These are phyloP conservation scores for Alviniconcha marisindica DNA, from an alignment of 1,140 invertebrate species.

Conservation along the genomic window DNA sequence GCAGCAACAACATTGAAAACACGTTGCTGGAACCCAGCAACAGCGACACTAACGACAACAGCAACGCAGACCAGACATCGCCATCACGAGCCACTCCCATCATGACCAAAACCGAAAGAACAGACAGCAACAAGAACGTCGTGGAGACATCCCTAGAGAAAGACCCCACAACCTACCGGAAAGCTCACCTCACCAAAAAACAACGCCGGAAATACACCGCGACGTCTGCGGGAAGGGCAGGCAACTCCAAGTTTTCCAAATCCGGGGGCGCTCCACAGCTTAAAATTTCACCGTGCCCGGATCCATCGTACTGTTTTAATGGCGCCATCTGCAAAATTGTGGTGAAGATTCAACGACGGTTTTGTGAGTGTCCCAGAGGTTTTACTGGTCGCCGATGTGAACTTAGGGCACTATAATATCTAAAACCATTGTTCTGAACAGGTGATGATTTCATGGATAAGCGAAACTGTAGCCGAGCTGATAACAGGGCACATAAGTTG, in stretches of 20 bases:
- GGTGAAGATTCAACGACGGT: conserved; percentile 21
- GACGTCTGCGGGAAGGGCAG: not conserved
- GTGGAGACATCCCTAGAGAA: not conserved
- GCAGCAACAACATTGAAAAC: not conserved
- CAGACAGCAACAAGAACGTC: not conserved
- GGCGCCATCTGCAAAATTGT: conserved; percentile 26
- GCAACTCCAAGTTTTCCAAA: not conserved
- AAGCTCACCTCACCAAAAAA: not conserved
- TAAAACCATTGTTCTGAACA: not conserved
- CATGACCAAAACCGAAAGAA: not conserved
- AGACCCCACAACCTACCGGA: not conserved
- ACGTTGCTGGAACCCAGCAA: not conserved
- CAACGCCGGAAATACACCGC: not conserved
- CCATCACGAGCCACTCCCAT: not conserved
- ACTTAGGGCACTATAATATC: not conserved
- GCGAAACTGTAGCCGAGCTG: too few species aligned
- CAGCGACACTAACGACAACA: not conserved
- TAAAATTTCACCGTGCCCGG: conserved; percentile 18
- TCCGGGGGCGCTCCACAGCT: conserved; percentile 20
- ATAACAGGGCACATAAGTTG: too few species aligned
- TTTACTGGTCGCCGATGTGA: conserved; percentile 29
- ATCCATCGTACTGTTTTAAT: conserved; percentile 19
- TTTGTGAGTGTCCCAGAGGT: conserved; percentile 21
- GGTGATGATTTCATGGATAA: not conserved
- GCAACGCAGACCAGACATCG: not conserved